phyloP scores from a whole-genome alignment of 53 echinoderm and acorn worm genomes.

The Pentamera pediparva region DNA sequence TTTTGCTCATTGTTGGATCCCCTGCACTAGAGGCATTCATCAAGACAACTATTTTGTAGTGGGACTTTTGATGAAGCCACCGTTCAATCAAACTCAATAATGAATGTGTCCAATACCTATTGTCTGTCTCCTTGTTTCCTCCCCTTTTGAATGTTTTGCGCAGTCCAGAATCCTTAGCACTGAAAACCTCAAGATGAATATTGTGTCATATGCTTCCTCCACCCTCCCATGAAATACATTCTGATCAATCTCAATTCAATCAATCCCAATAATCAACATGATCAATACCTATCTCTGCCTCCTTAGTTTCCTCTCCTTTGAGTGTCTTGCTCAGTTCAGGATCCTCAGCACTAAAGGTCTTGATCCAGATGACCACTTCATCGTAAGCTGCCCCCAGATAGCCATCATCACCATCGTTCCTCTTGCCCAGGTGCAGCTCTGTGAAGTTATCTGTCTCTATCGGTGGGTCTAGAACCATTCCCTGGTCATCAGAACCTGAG shows the following conservation, averaged over 20 bases:
- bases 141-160: too few species aligned
- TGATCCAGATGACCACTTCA: slow-evolving; percentile 78
- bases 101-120: too few species aligned
- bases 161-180: too few species aligned
- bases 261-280: background rate
- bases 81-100: too few species aligned
- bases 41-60: too few species aligned
- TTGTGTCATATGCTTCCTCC: too few species aligned
- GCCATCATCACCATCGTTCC: slow-evolving; percentile 55
- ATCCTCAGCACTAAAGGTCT: slow-evolving; percentile 56
- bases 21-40: too few species aligned
- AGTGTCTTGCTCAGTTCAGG: slow-evolving; percentile 38
- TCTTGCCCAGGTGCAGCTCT: slow-evolving; percentile 59
- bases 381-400: slow-evolving; percentile 81
- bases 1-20: too few species aligned
- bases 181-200: too few species aligned
- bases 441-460: slow-evolving; percentile 33
- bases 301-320: slow-evolving; percentile 50
- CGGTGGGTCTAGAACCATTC: background rate
- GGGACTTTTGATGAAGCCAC: too few species aligned
- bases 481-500: slow-evolving; percentile 10
- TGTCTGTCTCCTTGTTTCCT: too few species aligned
- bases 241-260: background rate
- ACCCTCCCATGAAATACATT: background rate
- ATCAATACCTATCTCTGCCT: slow-evolving; percentile 29